Base-by-base conservation (phyloP, 1,140 invertebrate species). In the Nymphalis io region DNA sequence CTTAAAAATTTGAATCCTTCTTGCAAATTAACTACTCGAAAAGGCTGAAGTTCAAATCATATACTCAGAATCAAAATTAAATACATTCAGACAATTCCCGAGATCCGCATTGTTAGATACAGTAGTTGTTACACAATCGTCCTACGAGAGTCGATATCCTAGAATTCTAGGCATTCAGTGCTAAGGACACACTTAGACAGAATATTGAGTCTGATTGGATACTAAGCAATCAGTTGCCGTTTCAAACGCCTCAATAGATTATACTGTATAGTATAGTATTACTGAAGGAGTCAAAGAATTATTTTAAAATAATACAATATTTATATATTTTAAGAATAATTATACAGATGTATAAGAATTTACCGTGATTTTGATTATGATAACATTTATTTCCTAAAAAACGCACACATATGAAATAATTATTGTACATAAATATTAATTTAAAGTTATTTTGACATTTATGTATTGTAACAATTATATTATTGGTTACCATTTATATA, bases 81-180 rank as follows among this genome's bases (percentile, higher is more conserved):
- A 55, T 55, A 55, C 13, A 27, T 10, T 46, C 21, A 46, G 27
- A 62, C 33, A 20, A 62, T 38, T 59, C 68, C 53, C 53, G 12
- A 63, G 55, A 44, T 46, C 20, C 18, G 42, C 40, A 70, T 70
- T 70, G 68, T 70, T 62, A 44, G 46, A 38, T 21, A 60, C 13
- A 60, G 58, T 40, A 53, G 40, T 21, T 21, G 66, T 69, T 62
- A 69, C 23, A 62, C 60, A 69, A 70, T 15, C 46, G 18, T 69
- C 67, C 60, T 53, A 44, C 39, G 58, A 60, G 67, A 62, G 23
- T 69, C 20, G 21, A 53, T 44, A 62, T 58, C 61, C 48, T 70
- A 70, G 40, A 48, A 70, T 63, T 63, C 68, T 46, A 70, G 53
- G 42, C 61, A 62, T 62, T 51, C 51, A 51, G 51, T 70, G 68